phyloP scores from a whole-genome alignment of 2,888 invertebrate genomes.

The Camponotus fellah region DNA sequence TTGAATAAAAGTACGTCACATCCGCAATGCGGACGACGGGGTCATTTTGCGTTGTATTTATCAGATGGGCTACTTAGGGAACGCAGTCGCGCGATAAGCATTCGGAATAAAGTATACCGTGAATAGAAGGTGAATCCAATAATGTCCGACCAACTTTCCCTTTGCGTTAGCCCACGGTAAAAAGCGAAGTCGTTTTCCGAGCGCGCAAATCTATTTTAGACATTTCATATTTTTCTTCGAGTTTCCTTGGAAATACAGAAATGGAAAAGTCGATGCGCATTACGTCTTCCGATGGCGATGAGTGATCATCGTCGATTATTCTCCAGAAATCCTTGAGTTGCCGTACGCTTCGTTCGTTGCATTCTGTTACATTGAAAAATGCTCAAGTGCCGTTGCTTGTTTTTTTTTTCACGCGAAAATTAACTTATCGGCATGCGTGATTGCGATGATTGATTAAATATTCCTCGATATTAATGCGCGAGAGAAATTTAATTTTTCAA shows the following conservation, averaged over 20 bases:
- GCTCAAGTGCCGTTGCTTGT: background rate
- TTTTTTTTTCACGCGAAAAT: conserved; percentile 1
- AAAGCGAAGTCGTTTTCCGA: conserved; percentile 38
- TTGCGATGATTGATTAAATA: conserved; percentile 33
- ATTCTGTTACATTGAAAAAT: background rate
- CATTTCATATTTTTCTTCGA: conserved; percentile 35
- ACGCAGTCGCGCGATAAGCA: conserved; percentile 29
- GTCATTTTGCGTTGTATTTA: conserved; percentile 25
- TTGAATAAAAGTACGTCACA: conserved; percentile 29
- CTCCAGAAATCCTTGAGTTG: background rate
- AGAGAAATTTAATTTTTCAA: conserved; percentile 49
- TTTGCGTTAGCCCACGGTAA: conserved; percentile 40
- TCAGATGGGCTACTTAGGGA: conserved; percentile 26
- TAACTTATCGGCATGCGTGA: background rate
- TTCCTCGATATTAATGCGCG: background rate
- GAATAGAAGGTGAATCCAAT: conserved; percentile 49
- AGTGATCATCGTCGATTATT: conserved; percentile 27
- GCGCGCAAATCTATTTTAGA: conserved; percentile 49
- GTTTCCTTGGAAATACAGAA: conserved; percentile 35
- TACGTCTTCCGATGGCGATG: conserved; percentile 15
- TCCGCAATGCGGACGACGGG: conserved; percentile 11
- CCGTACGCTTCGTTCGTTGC: background rate
- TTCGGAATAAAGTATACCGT: conserved; percentile 26
- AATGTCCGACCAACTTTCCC: conserved; percentile 42
- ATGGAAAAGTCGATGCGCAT: conserved; percentile 35